Percentiles rank a stretch among this genome's conserved stretches.
phyloP scores from a whole-genome alignment of 1,140 invertebrate genomes.

The Drosophila orosa region DNA sequence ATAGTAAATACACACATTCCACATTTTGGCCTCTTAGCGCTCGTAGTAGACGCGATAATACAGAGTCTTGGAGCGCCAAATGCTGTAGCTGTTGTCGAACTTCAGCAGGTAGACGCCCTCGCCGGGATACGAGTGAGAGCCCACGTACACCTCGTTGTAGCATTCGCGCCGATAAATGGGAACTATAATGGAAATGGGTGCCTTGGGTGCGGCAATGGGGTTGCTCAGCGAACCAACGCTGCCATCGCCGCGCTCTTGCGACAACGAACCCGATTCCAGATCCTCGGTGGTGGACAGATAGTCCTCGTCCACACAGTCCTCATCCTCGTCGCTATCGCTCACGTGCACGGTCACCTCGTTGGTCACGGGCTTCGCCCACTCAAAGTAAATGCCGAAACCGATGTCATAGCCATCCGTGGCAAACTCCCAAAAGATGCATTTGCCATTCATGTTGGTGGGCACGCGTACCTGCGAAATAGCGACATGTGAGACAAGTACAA shows the following conservation, averaged over 20 bases:
- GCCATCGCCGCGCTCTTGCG: slow-evolving; percentile 68
- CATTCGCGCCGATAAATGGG: slow-evolving; percentile 98
- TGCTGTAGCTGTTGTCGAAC: slow-evolving; percentile 99
- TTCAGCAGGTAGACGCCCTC: slow-evolving; percentile 99
- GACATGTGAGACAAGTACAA: background rate
- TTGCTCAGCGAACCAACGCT: slow-evolving; percentile 19
- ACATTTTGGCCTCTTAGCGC: slow-evolving; percentile 84
- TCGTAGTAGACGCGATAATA: slow-evolving; percentile 99
- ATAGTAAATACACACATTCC: slow-evolving; percentile 18
- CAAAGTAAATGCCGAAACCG: slow-evolving; percentile 99
- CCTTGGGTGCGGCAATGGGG: slow-evolving; percentile 77
- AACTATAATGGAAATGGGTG: slow-evolving; percentile 92
- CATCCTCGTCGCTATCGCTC: slow-evolving; percentile 93
- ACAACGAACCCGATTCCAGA: slow-evolving; percentile 78
- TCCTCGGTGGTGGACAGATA: slow-evolving; percentile 83
- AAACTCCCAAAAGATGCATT: slow-evolving; percentile 99
- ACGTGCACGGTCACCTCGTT: slow-evolving; percentile 95
- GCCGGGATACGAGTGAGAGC: slow-evolving; percentile 98
- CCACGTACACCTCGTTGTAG: slow-evolving; percentile 98
- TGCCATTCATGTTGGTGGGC: slow-evolving; percentile 97
- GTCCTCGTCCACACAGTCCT: slow-evolving; percentile 86
- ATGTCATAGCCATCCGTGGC: slow-evolving; percentile 99
- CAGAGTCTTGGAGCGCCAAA: slow-evolving; percentile 99
- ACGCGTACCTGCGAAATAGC: slow-evolving; percentile 89
- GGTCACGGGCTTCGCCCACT: slow-evolving; percentile 95